A percentile compares a stretch with the other conserved stretches of the same genome.
These are phyloP conservation scores for Cephalopholis sonnerati DNA, from an alignment of 2,113 vertebrate genomes.

Conservation along the genomic window DNA sequence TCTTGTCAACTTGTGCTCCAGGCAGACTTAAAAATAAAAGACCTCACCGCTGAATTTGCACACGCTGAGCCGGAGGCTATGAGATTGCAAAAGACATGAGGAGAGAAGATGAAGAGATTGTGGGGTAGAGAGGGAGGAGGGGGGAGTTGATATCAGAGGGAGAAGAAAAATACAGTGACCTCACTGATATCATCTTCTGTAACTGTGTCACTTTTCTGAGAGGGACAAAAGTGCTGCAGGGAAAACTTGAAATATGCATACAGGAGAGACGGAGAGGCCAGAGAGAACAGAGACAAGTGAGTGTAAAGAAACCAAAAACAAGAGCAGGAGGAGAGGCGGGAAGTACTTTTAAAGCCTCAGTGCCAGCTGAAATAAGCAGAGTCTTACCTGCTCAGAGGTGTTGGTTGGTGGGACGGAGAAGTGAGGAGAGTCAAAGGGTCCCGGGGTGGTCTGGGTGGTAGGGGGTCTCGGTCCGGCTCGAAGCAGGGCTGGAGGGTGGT, in stretches of 20 bases:
- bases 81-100: conserved; percentile 50
- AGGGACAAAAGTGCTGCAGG: conserved; percentile 58
- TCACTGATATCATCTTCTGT: conserved; percentile 72
- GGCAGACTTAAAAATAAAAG: conserved; percentile 37
- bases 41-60: conserved; percentile 54
- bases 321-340: conserved; percentile 31
- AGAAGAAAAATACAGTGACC: conserved; percentile 71
- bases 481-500: conserved; percentile 76
- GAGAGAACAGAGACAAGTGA: background rate
- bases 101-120: conserved; percentile 63
- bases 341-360: conserved; percentile 55
- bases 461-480: conserved; percentile 63
- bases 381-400: conserved; percentile 82
- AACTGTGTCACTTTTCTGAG: conserved; percentile 63
- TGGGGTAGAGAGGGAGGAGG: conserved; percentile 38
- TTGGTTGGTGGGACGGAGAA: conserved; percentile 79
- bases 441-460: conserved; percentile 79
- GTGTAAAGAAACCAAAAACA: conserved; percentile 30
- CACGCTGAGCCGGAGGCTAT: conserved; percentile 44
- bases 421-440: conserved; percentile 87
- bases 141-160: conserved; percentile 68
- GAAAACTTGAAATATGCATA: conserved; percentile 71
- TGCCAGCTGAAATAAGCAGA: conserved; percentile 21
- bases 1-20: conserved; percentile 21
- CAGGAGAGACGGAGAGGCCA: conserved; percentile 1